These are phyloP conservation scores for Drosophila mercatorum DNA, from an alignment of 2,888 invertebrate genomes.

Conservation along the genomic window DNA sequence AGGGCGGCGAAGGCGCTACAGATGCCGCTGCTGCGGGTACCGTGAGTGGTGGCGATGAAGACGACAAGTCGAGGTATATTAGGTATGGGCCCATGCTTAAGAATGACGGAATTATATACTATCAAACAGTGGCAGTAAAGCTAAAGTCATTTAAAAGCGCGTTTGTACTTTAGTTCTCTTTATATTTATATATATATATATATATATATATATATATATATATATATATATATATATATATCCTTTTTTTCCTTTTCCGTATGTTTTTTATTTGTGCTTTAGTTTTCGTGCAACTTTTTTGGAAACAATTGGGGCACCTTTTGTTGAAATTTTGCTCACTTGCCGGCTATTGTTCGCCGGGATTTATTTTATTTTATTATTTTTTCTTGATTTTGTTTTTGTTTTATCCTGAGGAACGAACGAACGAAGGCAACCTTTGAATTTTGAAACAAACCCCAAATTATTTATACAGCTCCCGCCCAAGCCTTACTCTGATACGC, in stretches of 20 bases:
- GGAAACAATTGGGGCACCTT: constrained; percentile 14
- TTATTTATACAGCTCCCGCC: constrained; percentile 14
- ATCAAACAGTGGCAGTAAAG: constrained; percentile 48
- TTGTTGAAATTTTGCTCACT: constrained; percentile 24
- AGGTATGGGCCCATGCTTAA: constrained; percentile 87
- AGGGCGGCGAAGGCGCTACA: constrained; percentile 60
- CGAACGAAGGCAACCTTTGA: constrained; percentile 13
- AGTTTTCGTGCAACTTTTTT: constrained; percentile 30
- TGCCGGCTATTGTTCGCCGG: constrained; percentile 39
- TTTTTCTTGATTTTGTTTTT: background rate
- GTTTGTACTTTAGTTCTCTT: constrained; percentile 55
- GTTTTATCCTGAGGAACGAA: constrained; percentile 6
- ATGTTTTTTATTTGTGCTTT: constrained; percentile 10
- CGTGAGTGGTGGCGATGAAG: constrained; percentile 88
- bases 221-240: no score
- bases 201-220: background rate
- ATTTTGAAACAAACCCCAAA: constrained; percentile 16
- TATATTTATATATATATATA: background rate
- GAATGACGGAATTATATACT: constrained; percentile 84
- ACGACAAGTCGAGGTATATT: constrained; percentile 94
- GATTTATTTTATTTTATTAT: background rate
- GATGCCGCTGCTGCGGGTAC: constrained; percentile 71
- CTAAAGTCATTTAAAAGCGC: constrained; percentile 41
- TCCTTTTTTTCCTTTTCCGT: background rate
- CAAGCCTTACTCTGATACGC: constrained; percentile 9